A percentile compares a stretch with the other conserved stretches of the same genome.
Conservation (phyloP, 2,113 vertebrate genomes). For the Oncorhynchus masou region DNA sequence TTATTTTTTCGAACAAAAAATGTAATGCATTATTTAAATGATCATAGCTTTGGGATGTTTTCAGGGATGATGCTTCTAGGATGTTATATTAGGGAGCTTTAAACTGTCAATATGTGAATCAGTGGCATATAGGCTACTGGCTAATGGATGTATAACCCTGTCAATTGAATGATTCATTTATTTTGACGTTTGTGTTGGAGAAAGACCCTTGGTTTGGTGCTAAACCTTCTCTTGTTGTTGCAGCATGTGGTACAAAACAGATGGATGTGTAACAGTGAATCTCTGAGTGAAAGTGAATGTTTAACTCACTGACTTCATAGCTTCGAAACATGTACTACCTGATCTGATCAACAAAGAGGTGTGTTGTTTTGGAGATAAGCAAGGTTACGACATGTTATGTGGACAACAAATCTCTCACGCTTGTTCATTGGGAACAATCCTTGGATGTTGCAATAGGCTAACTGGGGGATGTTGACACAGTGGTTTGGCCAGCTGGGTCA, state of each 20-base stretch:
- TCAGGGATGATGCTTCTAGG: slow-evolving; percentile 48
- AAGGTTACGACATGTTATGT: slow-evolving; percentile 23
- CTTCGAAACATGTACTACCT: not conserved
- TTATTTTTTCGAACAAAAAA: slow-evolving; percentile 65
- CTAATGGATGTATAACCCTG: not conserved
- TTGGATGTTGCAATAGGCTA: slow-evolving; percentile 46
- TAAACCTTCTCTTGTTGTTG: no score
- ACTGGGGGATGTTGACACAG: slow-evolving; percentile 44
- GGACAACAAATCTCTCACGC: slow-evolving; percentile 24
- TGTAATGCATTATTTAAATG: slow-evolving; percentile 81
- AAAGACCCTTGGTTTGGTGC: no score
- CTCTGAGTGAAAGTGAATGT: no score
- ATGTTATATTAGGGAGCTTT: slow-evolving; percentile 11
- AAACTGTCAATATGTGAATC: not conserved
- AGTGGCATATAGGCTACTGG: not conserved
- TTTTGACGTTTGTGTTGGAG: no score
- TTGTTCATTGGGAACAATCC: slow-evolving; percentile 45
- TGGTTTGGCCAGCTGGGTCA: slow-evolving; percentile 60
- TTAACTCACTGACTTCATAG: no score
- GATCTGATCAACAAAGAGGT: not conserved
- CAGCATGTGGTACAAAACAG: no score
- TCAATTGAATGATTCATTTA: no score
- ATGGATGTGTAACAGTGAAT: no score
- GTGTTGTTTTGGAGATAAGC: slow-evolving; percentile 5
- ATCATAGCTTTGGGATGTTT: slow-evolving; percentile 78